Percentiles rank a stretch among this genome's conserved stretches.
phyloP scores from a whole-genome alignment of 2,113 vertebrate species.

The Egretta garzetta region DNA sequence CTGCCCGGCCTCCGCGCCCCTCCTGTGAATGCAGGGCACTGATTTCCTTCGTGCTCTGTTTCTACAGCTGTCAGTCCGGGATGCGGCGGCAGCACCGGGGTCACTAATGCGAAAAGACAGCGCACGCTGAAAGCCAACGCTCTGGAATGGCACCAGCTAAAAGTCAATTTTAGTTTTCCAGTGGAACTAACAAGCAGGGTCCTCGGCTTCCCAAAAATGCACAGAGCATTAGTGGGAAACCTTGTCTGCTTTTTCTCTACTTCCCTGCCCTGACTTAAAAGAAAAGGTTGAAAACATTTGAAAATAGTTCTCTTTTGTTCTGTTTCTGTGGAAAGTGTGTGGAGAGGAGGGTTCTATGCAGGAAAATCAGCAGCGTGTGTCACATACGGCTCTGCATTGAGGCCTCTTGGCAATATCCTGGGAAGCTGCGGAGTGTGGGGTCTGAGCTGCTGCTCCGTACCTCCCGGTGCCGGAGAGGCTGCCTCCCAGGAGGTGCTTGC shows the following conservation, averaged over 20 bases:
- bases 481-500: fast-evolving
- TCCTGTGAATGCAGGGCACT: neutral
- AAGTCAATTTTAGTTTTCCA: neutral
- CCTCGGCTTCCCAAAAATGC: neutral
- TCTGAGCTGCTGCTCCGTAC: neutral
- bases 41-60: neutral
- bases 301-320: neutral
- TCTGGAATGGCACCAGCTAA: neutral
- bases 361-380: fast-evolving
- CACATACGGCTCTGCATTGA: neutral
- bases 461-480: fast-evolving
- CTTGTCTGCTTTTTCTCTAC: neutral
- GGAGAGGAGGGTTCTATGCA: neutral
- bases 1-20: neutral
- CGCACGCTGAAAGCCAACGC: neutral
- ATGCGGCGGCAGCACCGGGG: neutral
- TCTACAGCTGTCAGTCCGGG: neutral
- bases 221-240: neutral
- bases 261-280: neutral
- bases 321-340: fast-evolving
- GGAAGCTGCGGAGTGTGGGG: fast-evolving
- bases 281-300: neutral
- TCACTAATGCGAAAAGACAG: neutral
- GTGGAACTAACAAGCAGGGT: neutral
- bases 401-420: neutral